A percentile compares a stretch with the other conserved stretches of the same genome.
phyloP scores from a whole-genome alignment of 2,797 vertebrate genomes.

The Rhynchotus rufescens region DNA sequence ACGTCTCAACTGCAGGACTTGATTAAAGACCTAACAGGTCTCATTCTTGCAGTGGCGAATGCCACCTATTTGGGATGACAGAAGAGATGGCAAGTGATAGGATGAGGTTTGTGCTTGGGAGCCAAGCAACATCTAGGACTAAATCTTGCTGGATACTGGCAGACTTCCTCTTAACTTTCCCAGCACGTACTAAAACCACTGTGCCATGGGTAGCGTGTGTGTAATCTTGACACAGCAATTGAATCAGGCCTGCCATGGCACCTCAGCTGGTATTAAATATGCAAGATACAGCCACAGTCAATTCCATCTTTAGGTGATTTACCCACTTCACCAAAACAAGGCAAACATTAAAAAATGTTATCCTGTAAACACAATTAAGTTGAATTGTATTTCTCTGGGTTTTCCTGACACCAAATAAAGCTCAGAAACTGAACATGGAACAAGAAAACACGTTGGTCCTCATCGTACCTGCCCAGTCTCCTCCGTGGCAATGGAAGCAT shows the following conservation, averaged over 20 bases:
- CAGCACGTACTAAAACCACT: not conserved
- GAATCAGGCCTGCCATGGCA: constrained; percentile 67
- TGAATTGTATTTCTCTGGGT: constrained; percentile 50
- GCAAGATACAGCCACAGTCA: no score
- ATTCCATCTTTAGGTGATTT: not conserved
- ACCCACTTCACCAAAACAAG: constrained; percentile 65
- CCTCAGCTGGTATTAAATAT: constrained; percentile 73
- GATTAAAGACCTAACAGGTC: not conserved
- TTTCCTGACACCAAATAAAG: constrained; percentile 44
- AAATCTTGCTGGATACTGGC: not conserved
- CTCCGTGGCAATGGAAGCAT: constrained; percentile 12
- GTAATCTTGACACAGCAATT: constrained; percentile 55
- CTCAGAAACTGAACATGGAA: not conserved
- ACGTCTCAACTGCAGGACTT: not conserved
- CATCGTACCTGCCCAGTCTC: not conserved
- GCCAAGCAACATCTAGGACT: not conserved
- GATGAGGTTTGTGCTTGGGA: not conserved
- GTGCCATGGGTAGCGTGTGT: not conserved
- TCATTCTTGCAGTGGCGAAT: accelerated
- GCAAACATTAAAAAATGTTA: constrained; percentile 69
- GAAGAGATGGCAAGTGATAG: not conserved
- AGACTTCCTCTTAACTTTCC: constrained; percentile 5
- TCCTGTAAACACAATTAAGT: constrained; percentile 34
- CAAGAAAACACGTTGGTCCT: not conserved
- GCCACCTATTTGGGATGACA: not conserved